These are phyloP conservation scores for Eilema caniola DNA, from an alignment of 2,888 invertebrate species.

Conservation along the genomic window DNA sequence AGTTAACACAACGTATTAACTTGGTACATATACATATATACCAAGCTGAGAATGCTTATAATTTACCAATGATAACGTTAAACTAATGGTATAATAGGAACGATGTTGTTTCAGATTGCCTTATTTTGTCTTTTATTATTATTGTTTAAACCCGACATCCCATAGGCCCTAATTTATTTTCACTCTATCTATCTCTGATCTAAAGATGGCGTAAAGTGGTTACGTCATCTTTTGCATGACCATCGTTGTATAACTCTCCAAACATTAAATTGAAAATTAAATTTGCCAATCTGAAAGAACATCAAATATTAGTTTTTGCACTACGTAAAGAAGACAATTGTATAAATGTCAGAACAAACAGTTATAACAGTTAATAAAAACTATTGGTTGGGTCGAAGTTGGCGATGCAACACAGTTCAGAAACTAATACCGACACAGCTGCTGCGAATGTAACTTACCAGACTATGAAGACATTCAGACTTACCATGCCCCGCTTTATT, in stretches of 20 bases:
- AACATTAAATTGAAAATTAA: not conserved
- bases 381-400: slow-evolving; percentile 32
- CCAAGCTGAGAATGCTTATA: too few species aligned
- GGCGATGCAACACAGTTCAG: slow-evolving; percentile 38
- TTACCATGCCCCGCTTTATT: not conserved
- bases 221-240: too few species aligned
- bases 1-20: too few species aligned
- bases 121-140: too few species aligned
- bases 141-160: too few species aligned
- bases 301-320: not conserved
- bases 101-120: too few species aligned
- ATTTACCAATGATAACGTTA: not conserved
- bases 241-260: too few species aligned
- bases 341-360: not conserved
- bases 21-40: too few species aligned
- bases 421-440: slow-evolving; percentile 52
- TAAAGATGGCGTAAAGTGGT: too few species aligned
- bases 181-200: too few species aligned
- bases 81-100: too few species aligned
- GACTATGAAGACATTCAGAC: slow-evolving; percentile 13
- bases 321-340: not conserved
- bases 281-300: not conserved
- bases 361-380: slow-evolving; percentile 14
- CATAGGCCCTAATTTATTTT: too few species aligned
- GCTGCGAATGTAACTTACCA: slow-evolving; percentile 36